Percentiles rank a stretch among this genome's conserved stretches.
These are phyloP conservation scores for Rhinopithecus roxellana DNA, from an alignment of 2,113 vertebrate genomes.

Conservation along the genomic window DNA sequence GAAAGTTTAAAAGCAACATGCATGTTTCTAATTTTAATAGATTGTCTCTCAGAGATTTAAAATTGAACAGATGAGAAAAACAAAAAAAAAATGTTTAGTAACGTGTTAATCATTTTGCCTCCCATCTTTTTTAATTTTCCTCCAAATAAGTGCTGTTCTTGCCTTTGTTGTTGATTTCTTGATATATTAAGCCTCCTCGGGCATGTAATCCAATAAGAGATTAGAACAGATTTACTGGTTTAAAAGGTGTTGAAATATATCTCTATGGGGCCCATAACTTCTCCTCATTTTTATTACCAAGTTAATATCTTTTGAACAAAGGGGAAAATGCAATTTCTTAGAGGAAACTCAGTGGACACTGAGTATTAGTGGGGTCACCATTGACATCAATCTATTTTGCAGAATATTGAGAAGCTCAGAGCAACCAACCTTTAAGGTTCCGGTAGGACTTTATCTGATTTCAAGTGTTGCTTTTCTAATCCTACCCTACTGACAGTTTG, in stretches of 20 bases:
- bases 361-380: constrained; percentile 59
- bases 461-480: constrained; percentile 75
- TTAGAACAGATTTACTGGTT: constrained; percentile 56
- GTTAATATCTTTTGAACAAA: constrained; percentile 66
- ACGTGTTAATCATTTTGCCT: constrained; percentile 18
- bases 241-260: constrained; percentile 61
- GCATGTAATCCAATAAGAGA: constrained; percentile 63
- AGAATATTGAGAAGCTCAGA: constrained; percentile 76
- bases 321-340: constrained; percentile 44
- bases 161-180: constrained; percentile 67
- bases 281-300: constrained; percentile 66
- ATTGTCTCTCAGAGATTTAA: constrained; percentile 36
- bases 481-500: constrained; percentile 69
- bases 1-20: constrained; percentile 63
- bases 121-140: constrained; percentile 2
- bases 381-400: constrained; percentile 75
- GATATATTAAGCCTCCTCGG: constrained; percentile 44
- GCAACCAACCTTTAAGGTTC: constrained; percentile 74
- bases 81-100: not conserved
- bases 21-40: constrained; percentile 45
- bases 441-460: constrained; percentile 80
- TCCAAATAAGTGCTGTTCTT: constrained; percentile 28
- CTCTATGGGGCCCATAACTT: constrained; percentile 53
- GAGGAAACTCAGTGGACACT: constrained; percentile 44
- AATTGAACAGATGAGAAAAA: not conserved